These are phyloP conservation scores for Eidolon dupreanum DNA, from an alignment of 2,797 vertebrate species.

Conservation along the genomic window DNA sequence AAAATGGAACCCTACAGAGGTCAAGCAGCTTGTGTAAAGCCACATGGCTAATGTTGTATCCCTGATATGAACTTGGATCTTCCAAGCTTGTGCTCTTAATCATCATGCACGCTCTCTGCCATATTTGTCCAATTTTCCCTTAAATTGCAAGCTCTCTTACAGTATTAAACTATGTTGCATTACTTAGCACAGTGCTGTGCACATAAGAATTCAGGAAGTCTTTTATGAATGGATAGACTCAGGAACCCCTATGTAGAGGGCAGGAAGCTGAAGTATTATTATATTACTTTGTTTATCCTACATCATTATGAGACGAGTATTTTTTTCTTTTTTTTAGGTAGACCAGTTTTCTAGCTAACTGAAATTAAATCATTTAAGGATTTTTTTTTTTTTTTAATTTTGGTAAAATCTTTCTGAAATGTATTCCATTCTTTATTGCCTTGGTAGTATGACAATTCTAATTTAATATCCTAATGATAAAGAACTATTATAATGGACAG, in stretches of 20 bases:
- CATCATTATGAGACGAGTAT: neutral
- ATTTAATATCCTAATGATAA: neutral
- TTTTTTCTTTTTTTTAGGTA: neutral
- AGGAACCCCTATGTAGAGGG: neutral
- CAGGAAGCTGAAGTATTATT: neutral
- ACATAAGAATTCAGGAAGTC: neutral
- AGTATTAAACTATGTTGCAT: neutral
- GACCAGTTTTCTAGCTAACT: neutral
- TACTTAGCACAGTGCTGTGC: neutral
- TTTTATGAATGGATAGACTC: neutral
- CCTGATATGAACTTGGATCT: neutral
- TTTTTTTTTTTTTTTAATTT: neutral
- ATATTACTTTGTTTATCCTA: neutral
- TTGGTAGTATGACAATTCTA: neutral
- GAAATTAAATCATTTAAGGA: slow-evolving; percentile 3
- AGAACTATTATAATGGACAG: neutral
- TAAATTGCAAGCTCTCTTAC: neutral
- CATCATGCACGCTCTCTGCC: neutral
- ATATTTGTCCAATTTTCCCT: neutral
- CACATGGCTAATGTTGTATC: neutral
- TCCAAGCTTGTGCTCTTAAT: neutral
- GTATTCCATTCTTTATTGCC: neutral
- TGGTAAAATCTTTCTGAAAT: neutral
- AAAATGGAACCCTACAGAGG: neutral
- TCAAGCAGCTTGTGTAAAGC: neutral